A percentile compares a stretch with the other conserved stretches of the same genome.
Evolutionary conservation across 2,113 vertebrate genomes (phyloP).

Genomic region (Gopherus evgoodei): DNA sequence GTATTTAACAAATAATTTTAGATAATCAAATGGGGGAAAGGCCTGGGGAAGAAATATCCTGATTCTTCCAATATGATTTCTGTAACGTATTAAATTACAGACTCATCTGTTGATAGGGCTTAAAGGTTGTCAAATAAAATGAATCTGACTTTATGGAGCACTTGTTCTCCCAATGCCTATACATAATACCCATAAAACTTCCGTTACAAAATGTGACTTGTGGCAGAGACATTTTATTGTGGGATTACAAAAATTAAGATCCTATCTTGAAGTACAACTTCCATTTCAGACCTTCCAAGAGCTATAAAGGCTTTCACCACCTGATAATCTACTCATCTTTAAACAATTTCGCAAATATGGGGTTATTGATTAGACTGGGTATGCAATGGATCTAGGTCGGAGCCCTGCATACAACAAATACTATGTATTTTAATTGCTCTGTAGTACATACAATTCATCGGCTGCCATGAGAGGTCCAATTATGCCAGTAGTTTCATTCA

Average conservation of each 20-base stretch:
- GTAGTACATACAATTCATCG: neutral
- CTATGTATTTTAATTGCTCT: neutral
- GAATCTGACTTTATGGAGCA: neutral
- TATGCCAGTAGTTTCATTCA: neutral
- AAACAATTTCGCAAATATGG: neutral
- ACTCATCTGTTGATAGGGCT: slow-evolving; percentile 21
- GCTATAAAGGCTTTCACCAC: neutral
- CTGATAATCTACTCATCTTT: neutral
- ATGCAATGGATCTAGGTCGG: neutral
- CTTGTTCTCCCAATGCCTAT: neutral
- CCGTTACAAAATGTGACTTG: neutral
- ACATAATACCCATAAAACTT: neutral
- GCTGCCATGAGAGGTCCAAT: too few species aligned
- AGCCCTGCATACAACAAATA: neutral
- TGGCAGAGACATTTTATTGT: neutral
- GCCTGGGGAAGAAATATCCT: neutral
- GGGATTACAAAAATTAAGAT: neutral
- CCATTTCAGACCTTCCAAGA: neutral
- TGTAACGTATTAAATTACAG: slow-evolving; percentile 12
- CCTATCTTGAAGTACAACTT: neutral
- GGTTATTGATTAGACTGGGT: neutral
- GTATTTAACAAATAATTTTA: neutral
- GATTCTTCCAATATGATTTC: neutral
- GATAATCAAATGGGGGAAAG: neutral
- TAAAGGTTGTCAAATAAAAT: neutral